These are phyloP conservation scores for Parus major DNA, from an alignment of 2,113 vertebrate species.

Conservation along the genomic window DNA sequence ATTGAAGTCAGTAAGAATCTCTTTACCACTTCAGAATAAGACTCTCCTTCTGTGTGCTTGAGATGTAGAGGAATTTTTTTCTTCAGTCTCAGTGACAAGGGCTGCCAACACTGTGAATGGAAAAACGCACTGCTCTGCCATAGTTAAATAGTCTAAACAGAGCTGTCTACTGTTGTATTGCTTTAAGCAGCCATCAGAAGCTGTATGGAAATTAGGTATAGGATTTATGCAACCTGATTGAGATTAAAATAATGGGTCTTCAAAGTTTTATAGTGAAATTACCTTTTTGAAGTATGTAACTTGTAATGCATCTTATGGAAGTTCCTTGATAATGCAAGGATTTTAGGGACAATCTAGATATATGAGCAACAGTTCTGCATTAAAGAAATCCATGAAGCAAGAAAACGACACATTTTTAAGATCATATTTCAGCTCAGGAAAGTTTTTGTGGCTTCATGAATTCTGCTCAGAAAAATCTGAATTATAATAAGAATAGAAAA, in stretches of 20 bases:
- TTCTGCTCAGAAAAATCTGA: not conserved
- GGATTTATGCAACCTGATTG: not conserved
- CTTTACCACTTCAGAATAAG: constrained; percentile 14
- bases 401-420: not conserved
- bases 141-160: not conserved
- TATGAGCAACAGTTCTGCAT: not conserved
- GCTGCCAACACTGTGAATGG: not conserved
- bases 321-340: not conserved
- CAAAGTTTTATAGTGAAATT: not conserved
- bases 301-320: not conserved
- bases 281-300: not conserved
- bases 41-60: not conserved
- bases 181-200: not conserved
- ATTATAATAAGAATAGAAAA: not conserved
- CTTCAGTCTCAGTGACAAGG: not conserved
- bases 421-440: not conserved
- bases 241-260: not conserved
- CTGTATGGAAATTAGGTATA: not conserved
- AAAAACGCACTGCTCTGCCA: not conserved
- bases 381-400: not conserved
- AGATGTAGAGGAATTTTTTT: not conserved
- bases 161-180: not conserved
- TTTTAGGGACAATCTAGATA: not conserved
- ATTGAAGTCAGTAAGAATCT: not conserved
- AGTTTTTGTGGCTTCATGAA: not conserved